Base-by-base conservation (phyloP, 2,797 vertebrate genomes). In the Numenius phaeopus region DNA sequence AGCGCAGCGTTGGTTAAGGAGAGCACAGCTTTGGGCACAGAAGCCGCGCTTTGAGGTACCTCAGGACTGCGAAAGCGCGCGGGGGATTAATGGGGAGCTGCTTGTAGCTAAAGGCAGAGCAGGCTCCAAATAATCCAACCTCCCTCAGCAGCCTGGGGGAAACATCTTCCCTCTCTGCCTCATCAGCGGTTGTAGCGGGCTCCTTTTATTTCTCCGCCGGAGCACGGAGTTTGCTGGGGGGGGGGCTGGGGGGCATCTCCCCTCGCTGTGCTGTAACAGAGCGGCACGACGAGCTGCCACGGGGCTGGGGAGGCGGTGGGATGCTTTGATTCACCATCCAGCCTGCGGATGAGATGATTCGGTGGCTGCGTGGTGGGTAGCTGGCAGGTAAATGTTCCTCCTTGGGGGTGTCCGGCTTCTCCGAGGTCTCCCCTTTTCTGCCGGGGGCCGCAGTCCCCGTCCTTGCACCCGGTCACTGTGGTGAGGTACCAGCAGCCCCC, bases 51-150 rank as follows among this genome's bases (percentile, higher is more conserved):
- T 23, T 0, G 5, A 20, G 61, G 50, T 46, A 15, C 46, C 73
- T 49, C 26, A 24, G 73, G n/a, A n/a, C 69, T 2, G 2, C 1
- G 1, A 26, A 32, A 87, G 3, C 9, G 1, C 0, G 0, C 1
- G 9, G n/a, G 55, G 80, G 22, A 7, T 71, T 34, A 13, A 26
- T 10, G 24, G 83, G 18, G 61, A 69, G 77, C 84, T 46, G 44
- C 4, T 4, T 6, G 61, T 30, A 30, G 67, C 84, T 52, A 2
- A 30, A 65, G 69, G 85, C 89, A 50, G 69, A 83, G 30, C 67
- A 24, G 84, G 11, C 32, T 78, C 7, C 1, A 10, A 73, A 29
- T 0, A 30, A 34, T 20, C 0, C 0, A 16, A 16, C 50, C 65
- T 82, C 23, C 57, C 40, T 40, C 30, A 1, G 5, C 3, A 75